Evolutionary conservation across 2,113 vertebrate species (phyloP).

Genomic region (Anolis carolinensis): DNA sequence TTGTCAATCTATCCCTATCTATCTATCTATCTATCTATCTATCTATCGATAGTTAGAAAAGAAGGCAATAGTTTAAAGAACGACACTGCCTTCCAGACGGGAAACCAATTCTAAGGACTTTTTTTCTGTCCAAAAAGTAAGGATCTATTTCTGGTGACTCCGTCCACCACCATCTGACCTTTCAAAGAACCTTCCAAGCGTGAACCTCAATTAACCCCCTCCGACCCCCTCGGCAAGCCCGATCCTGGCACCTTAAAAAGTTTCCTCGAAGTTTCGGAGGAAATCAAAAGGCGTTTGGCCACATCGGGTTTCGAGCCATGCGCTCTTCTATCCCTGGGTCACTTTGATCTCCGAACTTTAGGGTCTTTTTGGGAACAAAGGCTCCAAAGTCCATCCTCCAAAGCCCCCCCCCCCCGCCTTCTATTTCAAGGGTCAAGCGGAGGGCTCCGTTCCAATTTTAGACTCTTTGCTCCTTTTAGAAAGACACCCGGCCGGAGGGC

Average conservation of each 20-base stretch:
- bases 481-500: constrained; percentile 8
- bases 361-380: constrained; percentile 61
- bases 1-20: too few species aligned
- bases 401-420: constrained; percentile 18
- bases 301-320: background rate
- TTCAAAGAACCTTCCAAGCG: too few species aligned
- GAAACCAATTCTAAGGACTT: background rate
- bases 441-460: constrained; percentile 69
- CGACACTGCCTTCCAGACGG: background rate
- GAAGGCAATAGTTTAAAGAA: background rate
- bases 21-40: too few species aligned
- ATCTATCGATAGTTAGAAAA: background rate
- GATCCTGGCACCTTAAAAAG: background rate
- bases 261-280: background rate
- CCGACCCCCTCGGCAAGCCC: too few species aligned
- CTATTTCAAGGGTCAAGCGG: constrained; percentile 53
- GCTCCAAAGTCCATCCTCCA: background rate
- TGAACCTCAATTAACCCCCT: too few species aligned
- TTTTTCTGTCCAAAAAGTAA: too few species aligned
- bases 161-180: too few species aligned
- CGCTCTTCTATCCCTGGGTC: background rate
- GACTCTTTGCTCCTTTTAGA: background rate
- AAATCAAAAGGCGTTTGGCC: constrained; percentile 1
- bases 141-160: too few species aligned
- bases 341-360: constrained; percentile 70